phyloP scores from a whole-genome alignment of 2,888 invertebrate species.

The Caenorhabditis sinica region DNA sequence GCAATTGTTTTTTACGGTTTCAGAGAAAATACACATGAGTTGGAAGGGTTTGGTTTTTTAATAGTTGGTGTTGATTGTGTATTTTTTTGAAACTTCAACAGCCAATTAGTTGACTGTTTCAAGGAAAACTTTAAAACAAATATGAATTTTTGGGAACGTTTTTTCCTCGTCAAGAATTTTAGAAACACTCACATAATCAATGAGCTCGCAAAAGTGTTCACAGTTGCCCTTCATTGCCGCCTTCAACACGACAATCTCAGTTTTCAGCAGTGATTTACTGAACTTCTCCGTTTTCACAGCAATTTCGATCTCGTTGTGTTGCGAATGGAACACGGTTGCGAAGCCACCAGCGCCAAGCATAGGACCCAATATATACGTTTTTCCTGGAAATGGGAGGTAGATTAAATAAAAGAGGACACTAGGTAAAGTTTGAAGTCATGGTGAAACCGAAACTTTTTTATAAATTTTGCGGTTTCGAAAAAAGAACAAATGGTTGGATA shows the following conservation, averaged over 20 bases:
- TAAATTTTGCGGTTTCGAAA: no score
- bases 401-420: no score
- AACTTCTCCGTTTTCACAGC: conserved; percentile 80
- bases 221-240: conserved; percentile 68
- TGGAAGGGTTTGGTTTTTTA: not conserved
- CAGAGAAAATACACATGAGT: no score
- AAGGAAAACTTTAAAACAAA: not conserved
- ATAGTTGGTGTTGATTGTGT: not conserved
- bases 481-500: no score
- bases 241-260: conserved; percentile 76
- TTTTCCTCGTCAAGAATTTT: not conserved
- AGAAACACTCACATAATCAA: conserved; percentile 72
- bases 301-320: conserved; percentile 65
- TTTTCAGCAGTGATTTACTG: conserved; percentile 75
- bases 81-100: not conserved
- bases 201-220: conserved; percentile 75
- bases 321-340: conserved; percentile 71
- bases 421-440: no score
- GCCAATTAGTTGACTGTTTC: not conserved
- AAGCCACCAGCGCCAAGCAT: conserved; percentile 78
- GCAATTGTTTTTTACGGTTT: no score
- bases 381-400: conserved; percentile 43
- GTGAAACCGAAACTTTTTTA: no score
- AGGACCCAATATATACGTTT: conserved; percentile 68
- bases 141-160: not conserved